Evolutionary conservation across 2,797 vertebrate genomes (phyloP).

Genomic region (Sebastes melanostomus): DNA sequence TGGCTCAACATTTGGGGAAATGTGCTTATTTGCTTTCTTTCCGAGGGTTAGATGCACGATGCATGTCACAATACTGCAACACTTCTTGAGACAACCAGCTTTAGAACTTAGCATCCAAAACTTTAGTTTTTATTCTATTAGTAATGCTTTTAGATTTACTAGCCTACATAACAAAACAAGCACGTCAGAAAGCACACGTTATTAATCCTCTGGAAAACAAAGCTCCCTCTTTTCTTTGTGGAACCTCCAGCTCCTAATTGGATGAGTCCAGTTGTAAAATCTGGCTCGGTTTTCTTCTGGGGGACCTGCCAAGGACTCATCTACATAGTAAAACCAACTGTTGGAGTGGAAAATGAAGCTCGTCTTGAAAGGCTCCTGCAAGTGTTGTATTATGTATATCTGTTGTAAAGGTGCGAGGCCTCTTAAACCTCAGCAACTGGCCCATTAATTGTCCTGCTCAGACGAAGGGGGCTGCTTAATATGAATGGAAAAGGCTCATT

Average conservation of each 20-base stretch:
- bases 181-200: not conserved
- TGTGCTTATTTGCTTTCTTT: too few species aligned
- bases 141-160: not conserved
- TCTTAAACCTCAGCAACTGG: not conserved
- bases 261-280: not conserved
- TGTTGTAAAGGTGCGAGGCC: conserved; percentile 6
- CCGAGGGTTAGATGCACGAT: not conserved
- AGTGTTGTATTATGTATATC: conserved; percentile 35
- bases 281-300: not conserved
- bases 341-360: conserved; percentile 4
- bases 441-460: not conserved
- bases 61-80: not conserved
- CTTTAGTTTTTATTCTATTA: not conserved
- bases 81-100: not conserved
- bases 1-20: not conserved
- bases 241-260: not conserved
- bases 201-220: not conserved
- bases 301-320: conserved; percentile 18
- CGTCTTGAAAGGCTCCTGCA: not conserved
- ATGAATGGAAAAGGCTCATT: not conserved
- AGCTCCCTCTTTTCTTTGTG: not conserved
- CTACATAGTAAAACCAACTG: conserved; percentile 41
- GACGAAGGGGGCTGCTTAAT: not conserved
- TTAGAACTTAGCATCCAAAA: not conserved
- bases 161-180: not conserved